Evolutionary conservation across 2,888 invertebrate species (phyloP).

Genomic region (Ommatoiulus sabulosus): DNA sequence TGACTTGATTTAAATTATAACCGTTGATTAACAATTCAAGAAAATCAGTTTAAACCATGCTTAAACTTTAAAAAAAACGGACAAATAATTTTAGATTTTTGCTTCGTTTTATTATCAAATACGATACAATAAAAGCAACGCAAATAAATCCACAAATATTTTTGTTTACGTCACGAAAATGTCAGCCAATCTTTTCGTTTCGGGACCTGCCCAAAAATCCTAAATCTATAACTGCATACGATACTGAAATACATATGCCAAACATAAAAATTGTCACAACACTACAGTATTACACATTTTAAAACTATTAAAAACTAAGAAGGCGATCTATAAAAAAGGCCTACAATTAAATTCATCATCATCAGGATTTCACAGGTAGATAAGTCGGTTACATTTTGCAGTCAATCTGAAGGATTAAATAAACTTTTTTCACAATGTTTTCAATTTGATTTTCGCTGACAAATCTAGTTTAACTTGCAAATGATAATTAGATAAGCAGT

Average conservation of each 20-base stretch:
- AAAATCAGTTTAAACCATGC: no score
- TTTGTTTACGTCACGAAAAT: background rate
- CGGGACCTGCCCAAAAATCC: conserved; percentile 35
- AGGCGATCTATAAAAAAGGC: background rate
- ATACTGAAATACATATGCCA: background rate
- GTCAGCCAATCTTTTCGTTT: background rate
- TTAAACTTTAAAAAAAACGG: background rate
- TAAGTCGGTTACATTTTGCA: background rate
- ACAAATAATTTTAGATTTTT: background rate
- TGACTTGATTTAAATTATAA: no score
- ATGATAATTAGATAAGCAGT: background rate
- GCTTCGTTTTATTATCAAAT: conserved; percentile 3
- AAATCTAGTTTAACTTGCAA: background rate
- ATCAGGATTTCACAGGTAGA: background rate
- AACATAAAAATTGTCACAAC: conserved; percentile 29
- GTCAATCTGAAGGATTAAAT: background rate
- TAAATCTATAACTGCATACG: conserved; percentile 5
- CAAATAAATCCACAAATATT: conserved; percentile 4
- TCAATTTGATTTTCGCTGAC: no score
- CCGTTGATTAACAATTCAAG: no score
- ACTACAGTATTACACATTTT: background rate
- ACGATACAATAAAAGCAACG: conserved; percentile 5
- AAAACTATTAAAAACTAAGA: background rate
- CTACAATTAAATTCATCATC: background rate
- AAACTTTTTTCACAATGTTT: no score